Conservation (phyloP, 2,797 vertebrate genomes). For the Microchirus variegatus region DNA sequence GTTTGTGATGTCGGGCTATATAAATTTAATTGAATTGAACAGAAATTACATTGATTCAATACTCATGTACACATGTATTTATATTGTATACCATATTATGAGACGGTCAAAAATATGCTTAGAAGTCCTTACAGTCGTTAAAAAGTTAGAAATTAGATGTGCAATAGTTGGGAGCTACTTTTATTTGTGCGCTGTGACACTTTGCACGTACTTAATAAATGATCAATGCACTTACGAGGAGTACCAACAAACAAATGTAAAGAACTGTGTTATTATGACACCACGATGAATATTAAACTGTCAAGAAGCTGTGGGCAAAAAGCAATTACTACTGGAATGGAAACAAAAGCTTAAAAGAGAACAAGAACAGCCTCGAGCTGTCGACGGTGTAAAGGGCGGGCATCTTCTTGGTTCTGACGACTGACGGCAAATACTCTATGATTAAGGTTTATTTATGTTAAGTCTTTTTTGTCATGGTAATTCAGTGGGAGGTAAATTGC, state of each 20-base stretch:
- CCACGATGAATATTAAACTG: slow-evolving; percentile 2
- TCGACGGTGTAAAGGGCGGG: slow-evolving; percentile 19
- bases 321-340: background rate
- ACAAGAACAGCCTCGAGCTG: slow-evolving; percentile 25
- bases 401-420: slow-evolving; percentile 21
- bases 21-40: background rate
- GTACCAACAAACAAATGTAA: slow-evolving; percentile 2
- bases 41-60: background rate
- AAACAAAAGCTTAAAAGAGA: too few relatives aligned
- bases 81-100: background rate
- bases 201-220: slow-evolving; percentile 28
- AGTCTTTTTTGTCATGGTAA: too few relatives aligned
- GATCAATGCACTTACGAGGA: slow-evolving; percentile 9
- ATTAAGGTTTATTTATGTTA: too few relatives aligned
- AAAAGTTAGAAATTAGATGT: too few relatives aligned
- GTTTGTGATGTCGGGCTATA: too few relatives aligned
- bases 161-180: too few relatives aligned
- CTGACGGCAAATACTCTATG: slow-evolving; percentile 19
- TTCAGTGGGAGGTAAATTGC: too few relatives aligned
- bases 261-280: slow-evolving; percentile 1
- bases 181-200: background rate
- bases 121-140: too few relatives aligned
- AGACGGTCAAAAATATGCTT: background rate
- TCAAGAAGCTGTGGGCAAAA: slow-evolving; percentile 3
- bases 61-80: background rate